These are phyloP conservation scores for Zaprionus ornatus DNA, from an alignment of 1,140 invertebrate species.

Conservation along the genomic window DNA sequence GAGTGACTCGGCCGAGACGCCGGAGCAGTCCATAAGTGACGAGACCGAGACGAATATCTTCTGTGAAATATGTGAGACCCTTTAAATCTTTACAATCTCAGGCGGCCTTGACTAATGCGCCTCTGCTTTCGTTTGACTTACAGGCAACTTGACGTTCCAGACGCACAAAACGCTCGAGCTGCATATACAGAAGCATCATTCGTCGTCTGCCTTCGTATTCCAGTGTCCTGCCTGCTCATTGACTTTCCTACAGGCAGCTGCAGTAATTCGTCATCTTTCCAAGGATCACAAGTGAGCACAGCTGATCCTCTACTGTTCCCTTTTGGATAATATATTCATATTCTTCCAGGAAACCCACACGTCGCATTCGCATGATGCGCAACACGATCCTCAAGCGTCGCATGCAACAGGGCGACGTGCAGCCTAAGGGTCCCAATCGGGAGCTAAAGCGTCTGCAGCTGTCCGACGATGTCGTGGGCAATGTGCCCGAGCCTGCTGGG, in stretches of 20 bases:
- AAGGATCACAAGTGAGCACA: conserved; percentile 87
- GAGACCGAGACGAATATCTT: conserved; percentile 65
- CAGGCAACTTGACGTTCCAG: conserved; percentile 88
- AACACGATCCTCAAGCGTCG: conserved; percentile 74
- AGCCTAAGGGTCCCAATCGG: conserved; percentile 69
- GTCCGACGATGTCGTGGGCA: conserved; percentile 63
- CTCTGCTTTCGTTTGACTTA: conserved; percentile 10
- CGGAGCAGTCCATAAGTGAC: conserved; percentile 63
- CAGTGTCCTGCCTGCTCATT: conserved; percentile 89
- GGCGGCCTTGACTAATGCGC: conserved; percentile 21
- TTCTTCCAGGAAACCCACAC: conserved; percentile 67
- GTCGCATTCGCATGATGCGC: conserved; percentile 78
- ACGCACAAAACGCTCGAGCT: conserved; percentile 88
- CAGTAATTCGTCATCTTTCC: conserved; percentile 89
- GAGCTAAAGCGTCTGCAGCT: conserved; percentile 73
- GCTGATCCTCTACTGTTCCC: background rate
- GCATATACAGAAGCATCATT: conserved; percentile 89
- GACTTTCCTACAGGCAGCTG: conserved; percentile 88
- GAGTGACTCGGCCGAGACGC: conserved; percentile 58
- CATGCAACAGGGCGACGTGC: conserved; percentile 70
- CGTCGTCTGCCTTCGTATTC: conserved; percentile 87
- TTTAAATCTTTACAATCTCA: background rate
- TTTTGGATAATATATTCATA: background rate
- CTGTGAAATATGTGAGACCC: conserved; percentile 68
- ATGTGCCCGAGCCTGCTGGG: conserved; percentile 41